Conservation (phyloP, 2,797 vertebrate genomes). For the Bradypus variegatus region DNA sequence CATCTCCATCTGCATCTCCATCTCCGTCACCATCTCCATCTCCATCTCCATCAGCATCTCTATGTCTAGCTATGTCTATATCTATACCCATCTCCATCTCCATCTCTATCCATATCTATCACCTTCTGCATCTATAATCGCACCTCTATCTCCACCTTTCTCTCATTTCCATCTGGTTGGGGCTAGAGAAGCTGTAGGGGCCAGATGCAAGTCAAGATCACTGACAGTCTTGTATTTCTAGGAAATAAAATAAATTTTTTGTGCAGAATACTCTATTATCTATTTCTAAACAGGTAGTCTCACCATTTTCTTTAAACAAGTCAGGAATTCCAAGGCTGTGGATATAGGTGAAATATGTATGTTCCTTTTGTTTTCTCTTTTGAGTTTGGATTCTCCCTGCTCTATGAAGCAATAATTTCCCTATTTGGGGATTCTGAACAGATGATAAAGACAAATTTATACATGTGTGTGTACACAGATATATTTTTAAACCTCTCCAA, state of each 20-base stretch:
- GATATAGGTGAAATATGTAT: neutral
- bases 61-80: neutral
- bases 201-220: neutral
- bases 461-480: no score
- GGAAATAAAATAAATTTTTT: neutral
- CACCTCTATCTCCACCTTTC: fast-evolving
- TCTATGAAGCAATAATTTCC: neutral
- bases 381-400: neutral
- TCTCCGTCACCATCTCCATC: fast-evolving
- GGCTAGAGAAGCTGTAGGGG: neutral
- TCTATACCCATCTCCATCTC: no score
- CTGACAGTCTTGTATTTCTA: neutral
- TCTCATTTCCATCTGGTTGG: neutral
- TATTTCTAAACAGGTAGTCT: neutral
- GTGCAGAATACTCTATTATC: neutral
- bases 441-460: neutral
- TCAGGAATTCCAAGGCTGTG: neutral
- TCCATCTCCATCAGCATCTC: fast-evolving
- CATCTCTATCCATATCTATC: neutral
- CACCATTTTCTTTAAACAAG: no score
- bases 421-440: neutral
- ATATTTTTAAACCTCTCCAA: neutral
- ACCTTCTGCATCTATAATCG: neutral
- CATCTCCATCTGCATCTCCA: neutral
- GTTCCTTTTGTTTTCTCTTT: neutral